These are phyloP conservation scores for Acropora tenuis DNA, from an alignment of 64 coral and sea anemone species.

Conservation along the genomic window DNA sequence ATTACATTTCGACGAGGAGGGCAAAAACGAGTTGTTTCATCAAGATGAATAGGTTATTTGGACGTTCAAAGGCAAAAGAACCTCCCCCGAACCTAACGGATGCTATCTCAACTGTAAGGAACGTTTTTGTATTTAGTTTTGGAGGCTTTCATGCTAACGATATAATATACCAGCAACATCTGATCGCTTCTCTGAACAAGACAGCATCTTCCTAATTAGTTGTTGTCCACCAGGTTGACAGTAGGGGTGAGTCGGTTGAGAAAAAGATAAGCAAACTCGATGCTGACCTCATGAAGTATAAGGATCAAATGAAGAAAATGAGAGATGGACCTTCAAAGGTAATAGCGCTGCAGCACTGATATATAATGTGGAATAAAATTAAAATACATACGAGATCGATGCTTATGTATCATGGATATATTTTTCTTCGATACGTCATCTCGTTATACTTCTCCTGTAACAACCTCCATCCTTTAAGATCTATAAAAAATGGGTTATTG, in stretches of 20 bases:
- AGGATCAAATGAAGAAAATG: slow-evolving; percentile 99
- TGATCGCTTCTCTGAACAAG: background rate
- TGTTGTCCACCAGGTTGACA: slow-evolving; percentile 75
- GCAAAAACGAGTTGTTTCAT: background rate
- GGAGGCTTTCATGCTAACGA: background rate
- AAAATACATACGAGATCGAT: no score
- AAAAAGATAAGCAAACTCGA: slow-evolving; percentile 97
- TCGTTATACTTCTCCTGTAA: no score
- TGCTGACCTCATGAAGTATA: slow-evolving; percentile 92
- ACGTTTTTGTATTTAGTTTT: background rate
- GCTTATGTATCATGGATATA: no score
- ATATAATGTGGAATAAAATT: no score
- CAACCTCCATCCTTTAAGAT: no score
- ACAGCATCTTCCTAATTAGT: no score
- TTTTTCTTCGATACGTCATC: no score
- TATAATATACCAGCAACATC: background rate
- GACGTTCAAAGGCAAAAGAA: slow-evolving; percentile 89
- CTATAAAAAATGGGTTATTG: no score
- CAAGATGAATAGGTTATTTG: slow-evolving; percentile 99
- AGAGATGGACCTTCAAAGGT: slow-evolving; percentile 99
- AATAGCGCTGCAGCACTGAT: background rate
- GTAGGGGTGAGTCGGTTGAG: slow-evolving; percentile 97
- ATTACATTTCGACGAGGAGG: background rate
- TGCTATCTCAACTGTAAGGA: slow-evolving; percentile 88
- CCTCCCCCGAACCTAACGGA: slow-evolving; percentile 97